Percentiles rank a stretch among this genome's conserved stretches.
These are phyloP conservation scores for Hirtodrosophila alboralis DNA, from an alignment of 2,888 invertebrate species.

Conservation along the genomic window DNA sequence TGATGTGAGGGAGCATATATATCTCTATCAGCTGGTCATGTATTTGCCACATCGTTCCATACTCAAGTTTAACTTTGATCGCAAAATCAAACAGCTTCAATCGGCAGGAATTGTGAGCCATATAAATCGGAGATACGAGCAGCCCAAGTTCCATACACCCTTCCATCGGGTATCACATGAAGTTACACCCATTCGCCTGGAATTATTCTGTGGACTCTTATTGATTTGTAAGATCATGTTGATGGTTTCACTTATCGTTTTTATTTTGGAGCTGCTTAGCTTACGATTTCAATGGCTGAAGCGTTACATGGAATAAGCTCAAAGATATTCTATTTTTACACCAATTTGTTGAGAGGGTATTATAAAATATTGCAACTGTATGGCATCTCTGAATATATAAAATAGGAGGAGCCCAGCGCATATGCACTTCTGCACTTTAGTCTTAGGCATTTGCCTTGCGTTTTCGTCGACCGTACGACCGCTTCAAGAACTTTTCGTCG, in stretches of 20 bases:
- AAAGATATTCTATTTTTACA: too few relatives aligned
- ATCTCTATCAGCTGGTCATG: slow-evolving; percentile 65
- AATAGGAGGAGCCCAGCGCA: too few relatives aligned
- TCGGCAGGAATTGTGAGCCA: slow-evolving; percentile 63
- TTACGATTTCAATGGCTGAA: slow-evolving; percentile 36
- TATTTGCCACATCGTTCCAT: slow-evolving; percentile 70
- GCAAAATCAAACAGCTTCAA: slow-evolving; percentile 65
- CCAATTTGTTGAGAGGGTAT: too few relatives aligned
- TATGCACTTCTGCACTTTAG: too few relatives aligned
- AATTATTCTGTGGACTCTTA: slow-evolving; percentile 48
- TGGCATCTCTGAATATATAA: too few relatives aligned
- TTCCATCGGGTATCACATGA: not conserved
- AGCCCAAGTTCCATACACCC: not conserved
- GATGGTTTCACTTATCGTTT: slow-evolving; percentile 14
- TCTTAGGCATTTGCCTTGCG: too few relatives aligned
- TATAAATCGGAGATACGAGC: slow-evolving; percentile 40
- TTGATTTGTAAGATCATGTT: slow-evolving; percentile 33
- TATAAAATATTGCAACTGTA: too few relatives aligned
- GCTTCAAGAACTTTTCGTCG: too few relatives aligned
- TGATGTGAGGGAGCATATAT: slow-evolving; percentile 68
- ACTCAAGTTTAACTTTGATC: slow-evolving; percentile 60
- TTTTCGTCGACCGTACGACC: too few relatives aligned
- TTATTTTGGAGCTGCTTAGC: slow-evolving; percentile 54
- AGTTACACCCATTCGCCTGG: slow-evolving; percentile 20
- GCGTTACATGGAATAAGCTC: slow-evolving; percentile 22